Base-by-base conservation (phyloP, 1,140 invertebrate species). In the Propsilocerus akamusi region DNA sequence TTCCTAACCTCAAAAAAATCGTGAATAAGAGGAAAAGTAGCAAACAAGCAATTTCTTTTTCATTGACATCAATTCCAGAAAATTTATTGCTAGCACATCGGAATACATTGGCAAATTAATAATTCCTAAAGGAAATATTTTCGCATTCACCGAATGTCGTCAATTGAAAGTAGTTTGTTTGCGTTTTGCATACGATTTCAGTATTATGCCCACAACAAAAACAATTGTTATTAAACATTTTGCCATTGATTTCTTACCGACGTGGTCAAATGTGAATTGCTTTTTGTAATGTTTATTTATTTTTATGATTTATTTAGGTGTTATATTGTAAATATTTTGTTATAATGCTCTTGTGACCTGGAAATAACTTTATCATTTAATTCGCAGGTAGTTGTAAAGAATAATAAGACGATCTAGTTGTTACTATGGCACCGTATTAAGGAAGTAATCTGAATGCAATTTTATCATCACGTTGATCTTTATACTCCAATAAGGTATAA, bases 41-140 rank as follows among this genome's bases (percentile, higher is more conserved):
- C n/a, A n/a, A n/a, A n/a, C n/a, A n/a, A n/a, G n/a, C 34, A 41
- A 41, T 41, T 41, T 41, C 34, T 41, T 41, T 41, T 41, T 41
- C 34, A 41, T 17, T 41, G 34, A 41, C 34, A 41, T 41, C 34
- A 41, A 41, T 30, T 30, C 28, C 6, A 41, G 22, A 41, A 41
- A 41, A 17, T 5, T 17, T 30, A 30, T 30, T 30, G n/a, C n/a
- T 30, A 41, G 17, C 22, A 41, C 14, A 41, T 20, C 14, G 22
- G 22, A 12, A 41, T 41, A 20, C 34, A 41, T 17, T 41, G 34
- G 28, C 10, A n/a, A 30, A 30, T 41, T 2, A 20, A 41, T 5
- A 12, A 30, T 17, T 14, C 8, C 8, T 17, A 10, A 41, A 41
- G 34, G 34, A 41, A 41, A 41, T 41, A 41, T 20, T 41, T 41